A percentile compares a stretch with the other conserved stretches of the same genome.
Evolutionary conservation across 2,113 vertebrate genomes (phyloP).

Genomic region (Bubo bubo): DNA sequence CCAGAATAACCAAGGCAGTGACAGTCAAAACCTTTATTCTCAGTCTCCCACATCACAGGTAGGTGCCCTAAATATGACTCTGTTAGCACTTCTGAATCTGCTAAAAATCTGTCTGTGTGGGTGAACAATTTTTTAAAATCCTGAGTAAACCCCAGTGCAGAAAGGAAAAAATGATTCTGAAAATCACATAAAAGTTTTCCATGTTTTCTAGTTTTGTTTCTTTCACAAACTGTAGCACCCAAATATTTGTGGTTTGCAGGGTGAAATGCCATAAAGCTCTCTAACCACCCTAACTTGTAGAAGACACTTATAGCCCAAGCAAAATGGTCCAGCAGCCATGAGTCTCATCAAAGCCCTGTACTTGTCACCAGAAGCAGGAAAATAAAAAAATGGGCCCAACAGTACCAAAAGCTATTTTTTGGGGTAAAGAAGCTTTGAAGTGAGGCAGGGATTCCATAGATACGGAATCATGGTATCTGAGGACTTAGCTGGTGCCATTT

Average conservation of each 20-base stretch:
- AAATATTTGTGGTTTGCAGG: neutral
- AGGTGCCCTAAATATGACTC: neutral
- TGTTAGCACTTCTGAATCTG: neutral
- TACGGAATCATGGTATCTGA: neutral
- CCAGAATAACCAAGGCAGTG: neutral
- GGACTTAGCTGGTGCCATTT: neutral
- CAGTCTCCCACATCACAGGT: neutral
- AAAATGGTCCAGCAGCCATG: neutral
- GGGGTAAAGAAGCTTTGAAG: neutral
- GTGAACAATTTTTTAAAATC: neutral
- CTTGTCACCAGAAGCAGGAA: neutral
- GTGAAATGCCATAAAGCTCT: neutral
- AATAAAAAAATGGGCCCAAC: neutral
- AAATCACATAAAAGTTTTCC: neutral
- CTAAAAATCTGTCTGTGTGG: neutral
- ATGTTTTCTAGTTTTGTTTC: neutral
- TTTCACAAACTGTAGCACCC: neutral
- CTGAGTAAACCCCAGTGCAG: neutral
- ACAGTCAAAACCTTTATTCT: neutral
- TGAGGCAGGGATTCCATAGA: neutral
- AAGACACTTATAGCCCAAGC: neutral
- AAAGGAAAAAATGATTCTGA: neutral
- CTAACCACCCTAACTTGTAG: neutral
- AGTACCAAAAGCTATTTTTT: neutral
- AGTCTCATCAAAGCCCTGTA: neutral